phyloP scores from a whole-genome alignment of 2,888 invertebrate species.

The Caradrina clavipalpis region DNA sequence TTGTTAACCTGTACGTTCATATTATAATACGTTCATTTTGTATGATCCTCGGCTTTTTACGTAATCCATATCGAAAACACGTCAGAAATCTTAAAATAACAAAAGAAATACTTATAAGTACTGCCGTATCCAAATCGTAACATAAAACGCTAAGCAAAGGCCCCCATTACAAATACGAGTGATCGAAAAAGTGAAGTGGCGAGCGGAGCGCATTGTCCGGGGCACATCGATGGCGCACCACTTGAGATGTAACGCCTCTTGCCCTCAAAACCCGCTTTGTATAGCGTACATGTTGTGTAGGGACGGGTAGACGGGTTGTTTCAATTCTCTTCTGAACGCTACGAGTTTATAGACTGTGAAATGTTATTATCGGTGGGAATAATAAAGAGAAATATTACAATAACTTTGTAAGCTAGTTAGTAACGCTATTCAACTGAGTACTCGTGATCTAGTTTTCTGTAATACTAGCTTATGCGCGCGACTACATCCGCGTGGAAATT shows the following conservation, averaged over 20 bases:
- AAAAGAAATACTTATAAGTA: slow-evolving; percentile 43
- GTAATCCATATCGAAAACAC: slow-evolving; percentile 7
- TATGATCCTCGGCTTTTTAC: background rate
- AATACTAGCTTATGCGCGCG: no score
- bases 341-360: slow-evolving; percentile 19
- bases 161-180: slow-evolving; percentile 65
- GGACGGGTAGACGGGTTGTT: slow-evolving; percentile 27
- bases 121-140: slow-evolving; percentile 47
- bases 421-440: background rate
- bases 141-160: slow-evolving; percentile 60
- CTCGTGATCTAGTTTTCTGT: background rate
- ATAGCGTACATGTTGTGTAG: slow-evolving; percentile 29
- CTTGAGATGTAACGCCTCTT: slow-evolving; percentile 69
- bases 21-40: background rate
- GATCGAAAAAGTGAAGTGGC: slow-evolving; percentile 61
- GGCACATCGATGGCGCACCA: slow-evolving; percentile 64
- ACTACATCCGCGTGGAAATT: no score
- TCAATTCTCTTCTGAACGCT: slow-evolving; percentile 13
- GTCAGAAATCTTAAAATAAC: slow-evolving; percentile 26
- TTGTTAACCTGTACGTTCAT: background rate
- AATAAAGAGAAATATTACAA: background rate
- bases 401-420: background rate
- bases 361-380: slow-evolving; percentile 8
- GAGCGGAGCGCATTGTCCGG: slow-evolving; percentile 63
- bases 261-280: slow-evolving; percentile 70